Conservation (phyloP, 2,797 vertebrate genomes). For the Alfaro cultratus region DNA sequence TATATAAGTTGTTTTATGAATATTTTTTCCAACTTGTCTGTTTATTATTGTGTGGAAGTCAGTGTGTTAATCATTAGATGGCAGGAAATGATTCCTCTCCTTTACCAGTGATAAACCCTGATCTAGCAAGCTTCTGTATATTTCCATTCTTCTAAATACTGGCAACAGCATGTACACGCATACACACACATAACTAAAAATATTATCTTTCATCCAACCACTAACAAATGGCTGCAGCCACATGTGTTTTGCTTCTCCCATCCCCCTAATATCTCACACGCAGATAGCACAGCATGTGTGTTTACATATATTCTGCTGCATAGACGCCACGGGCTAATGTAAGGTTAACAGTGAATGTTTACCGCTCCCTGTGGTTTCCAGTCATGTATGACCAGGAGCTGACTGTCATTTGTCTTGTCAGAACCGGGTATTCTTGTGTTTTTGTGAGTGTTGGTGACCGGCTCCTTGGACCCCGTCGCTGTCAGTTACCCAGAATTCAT, state of each 20-base stretch:
- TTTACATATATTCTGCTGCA: conserved; percentile 53
- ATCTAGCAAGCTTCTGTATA: conserved; percentile 16
- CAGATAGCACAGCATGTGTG: conserved; percentile 22
- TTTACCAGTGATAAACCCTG: conserved; percentile 42
- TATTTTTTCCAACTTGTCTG: neutral
- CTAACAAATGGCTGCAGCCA: neutral
- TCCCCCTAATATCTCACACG: conserved; percentile 13
- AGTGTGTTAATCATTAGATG: conserved; percentile 56
- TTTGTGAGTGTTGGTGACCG: conserved; percentile 55
- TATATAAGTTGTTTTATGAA: neutral
- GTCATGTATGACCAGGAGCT: conserved; percentile 51
- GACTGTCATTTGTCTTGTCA: conserved; percentile 74
- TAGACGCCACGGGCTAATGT: conserved; percentile 65
- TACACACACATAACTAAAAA: conserved; percentile 6
- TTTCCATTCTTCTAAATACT: neutral
- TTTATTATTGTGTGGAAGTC: conserved; percentile 36
- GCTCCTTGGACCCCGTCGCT: conserved; percentile 68
- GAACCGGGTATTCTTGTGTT: conserved; percentile 31
- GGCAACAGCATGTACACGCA: conserved; percentile 6
- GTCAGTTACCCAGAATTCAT: conserved; percentile 72
- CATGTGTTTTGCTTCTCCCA: conserved; percentile 17
- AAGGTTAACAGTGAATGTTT: conserved; percentile 69
- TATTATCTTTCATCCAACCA: conserved; percentile 10
- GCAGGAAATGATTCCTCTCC: conserved; percentile 30
- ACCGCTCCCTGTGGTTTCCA: conserved; percentile 54